phyloP scores from a whole-genome alignment of 2,113 vertebrate species.

The Ceratotherium simum region DNA sequence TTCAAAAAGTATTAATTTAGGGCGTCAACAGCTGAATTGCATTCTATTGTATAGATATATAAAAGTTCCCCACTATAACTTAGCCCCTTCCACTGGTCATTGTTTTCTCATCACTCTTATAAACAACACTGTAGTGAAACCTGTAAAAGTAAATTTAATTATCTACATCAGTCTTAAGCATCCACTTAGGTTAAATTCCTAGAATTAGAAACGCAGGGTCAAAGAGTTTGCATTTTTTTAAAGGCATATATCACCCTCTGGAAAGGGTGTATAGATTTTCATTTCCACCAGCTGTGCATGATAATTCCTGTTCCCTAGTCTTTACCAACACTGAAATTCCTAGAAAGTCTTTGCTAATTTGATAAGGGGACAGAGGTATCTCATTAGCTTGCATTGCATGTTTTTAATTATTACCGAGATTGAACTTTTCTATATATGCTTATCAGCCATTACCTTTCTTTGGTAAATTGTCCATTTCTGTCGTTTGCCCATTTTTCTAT shows the following conservation, averaged over 20 bases:
- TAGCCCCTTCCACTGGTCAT: not conserved
- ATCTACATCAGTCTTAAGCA: not conserved
- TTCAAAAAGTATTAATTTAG: not conserved
- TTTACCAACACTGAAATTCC: not conserved
- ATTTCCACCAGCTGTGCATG: not conserved
- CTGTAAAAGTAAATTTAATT: not conserved
- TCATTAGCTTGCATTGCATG: not conserved
- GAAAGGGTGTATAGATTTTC: not conserved
- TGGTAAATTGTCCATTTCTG: not conserved
- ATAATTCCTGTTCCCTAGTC: not conserved
- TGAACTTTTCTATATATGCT: not conserved
- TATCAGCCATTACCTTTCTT: not conserved
- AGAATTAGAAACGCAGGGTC: not conserved
- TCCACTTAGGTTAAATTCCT: not conserved
- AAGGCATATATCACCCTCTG: not conserved
- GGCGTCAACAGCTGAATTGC: not conserved
- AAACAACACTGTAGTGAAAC: not conserved
- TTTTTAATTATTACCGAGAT: not conserved
- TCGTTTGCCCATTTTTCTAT: slow-evolving; percentile 31
- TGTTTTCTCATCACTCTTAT: not conserved
- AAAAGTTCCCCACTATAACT: not conserved
- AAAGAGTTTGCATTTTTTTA: not conserved
- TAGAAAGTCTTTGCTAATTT: not conserved
- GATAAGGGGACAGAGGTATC: not conserved
- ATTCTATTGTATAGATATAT: not conserved